Conservation (phyloP, 2,113 vertebrate genomes). For the Grus americana region DNA sequence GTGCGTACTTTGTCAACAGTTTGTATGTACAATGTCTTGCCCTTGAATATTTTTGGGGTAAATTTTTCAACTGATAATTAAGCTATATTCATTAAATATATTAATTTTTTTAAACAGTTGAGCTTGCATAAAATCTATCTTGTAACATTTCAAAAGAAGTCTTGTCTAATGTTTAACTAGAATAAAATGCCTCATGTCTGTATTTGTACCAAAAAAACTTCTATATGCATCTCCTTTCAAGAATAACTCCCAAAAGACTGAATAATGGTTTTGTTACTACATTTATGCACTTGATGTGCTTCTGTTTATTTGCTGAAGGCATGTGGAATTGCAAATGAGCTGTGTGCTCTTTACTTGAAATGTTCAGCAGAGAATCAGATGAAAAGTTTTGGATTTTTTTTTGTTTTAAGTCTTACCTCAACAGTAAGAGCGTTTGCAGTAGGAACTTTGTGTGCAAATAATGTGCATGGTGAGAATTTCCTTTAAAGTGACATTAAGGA, state of each 20-base stretch:
- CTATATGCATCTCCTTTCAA: neutral
- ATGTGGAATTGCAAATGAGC: neutral
- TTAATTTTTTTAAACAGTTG: neutral
- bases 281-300: neutral
- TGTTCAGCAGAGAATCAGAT: constrained; percentile 53
- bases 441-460: neutral
- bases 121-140: neutral
- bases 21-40: neutral
- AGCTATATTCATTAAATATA: neutral
- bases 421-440: neutral
- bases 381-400: neutral
- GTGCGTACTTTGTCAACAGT: neutral
- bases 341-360: neutral
- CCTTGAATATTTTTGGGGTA: neutral
- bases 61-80: neutral
- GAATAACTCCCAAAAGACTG: constrained; percentile 31
- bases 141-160: neutral
- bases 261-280: constrained; percentile 64
- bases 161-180: neutral
- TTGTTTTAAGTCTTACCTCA: neutral
- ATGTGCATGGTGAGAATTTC: constrained; percentile 25
- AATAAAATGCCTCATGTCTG: neutral
- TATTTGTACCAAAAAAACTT: neutral
- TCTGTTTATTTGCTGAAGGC: neutral
- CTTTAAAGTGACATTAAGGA: neutral